Evolutionary conservation across 1,140 invertebrate genomes (phyloP), one percentile per base, ranked within the genome.

Genomic region (Trichonephila clavipes): DNA sequence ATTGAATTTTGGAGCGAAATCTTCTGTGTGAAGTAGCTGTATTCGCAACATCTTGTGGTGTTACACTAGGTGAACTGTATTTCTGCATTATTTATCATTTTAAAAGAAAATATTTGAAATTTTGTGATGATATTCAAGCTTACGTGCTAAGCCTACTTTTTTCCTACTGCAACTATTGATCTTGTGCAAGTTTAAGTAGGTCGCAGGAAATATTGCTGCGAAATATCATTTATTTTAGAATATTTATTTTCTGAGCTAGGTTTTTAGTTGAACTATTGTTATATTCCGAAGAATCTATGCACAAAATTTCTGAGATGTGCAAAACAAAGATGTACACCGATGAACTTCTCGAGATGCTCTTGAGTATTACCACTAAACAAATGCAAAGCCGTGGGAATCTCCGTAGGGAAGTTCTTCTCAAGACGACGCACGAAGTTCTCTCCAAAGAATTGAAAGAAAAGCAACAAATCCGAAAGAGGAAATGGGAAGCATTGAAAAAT

Each of bases 331-430:
- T 91, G 88, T 51, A 91, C 24, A 94, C 94, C 16, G 94, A 94
- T 8, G 88, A 94, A 21, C 62, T 94, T 8, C 28, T 94, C 10
- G 94, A 94, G 4, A 94, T 94, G 94, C 89, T 94, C 18, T 72
- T 89, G n/a, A 92, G 90, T 28, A 66, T 89, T 24, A 24, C 85
- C 12, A 10, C 69, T 21, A 94, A 94, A 59, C 86, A 94, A 21
- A 12, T 88, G 16, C 51, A 40, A 34, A 28, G 59, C n/a, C 59
- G 94, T 14, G 83, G 64, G 8, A 92, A 94, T 85, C 85, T 94
- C 16, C 83, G 94, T 19, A 12, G 88, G 34, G 85, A 94, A 88
- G 94, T 86, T 0, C 62, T 94, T 3, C 44, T 94, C 44, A 86
- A 94, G 83, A 72, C 85, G 10, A 92, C 94, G 0, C 69, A 92